These are phyloP conservation scores for Scaptomyza flava DNA, from an alignment of 2,888 invertebrate species.

Conservation along the genomic window DNA sequence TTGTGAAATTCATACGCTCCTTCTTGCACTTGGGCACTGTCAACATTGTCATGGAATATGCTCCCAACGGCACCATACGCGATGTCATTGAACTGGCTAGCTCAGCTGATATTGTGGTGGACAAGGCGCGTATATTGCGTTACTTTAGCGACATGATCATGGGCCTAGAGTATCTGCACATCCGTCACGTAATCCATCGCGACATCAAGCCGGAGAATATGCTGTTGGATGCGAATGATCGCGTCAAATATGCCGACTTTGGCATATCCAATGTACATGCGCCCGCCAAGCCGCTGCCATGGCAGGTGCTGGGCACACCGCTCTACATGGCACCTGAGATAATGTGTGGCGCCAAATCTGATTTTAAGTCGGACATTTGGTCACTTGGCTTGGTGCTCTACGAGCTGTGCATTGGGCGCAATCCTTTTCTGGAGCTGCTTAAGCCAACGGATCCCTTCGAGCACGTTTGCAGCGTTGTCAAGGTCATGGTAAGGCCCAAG, in stretches of 20 bases:
- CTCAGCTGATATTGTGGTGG: slow-evolving; percentile 36
- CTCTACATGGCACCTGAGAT: slow-evolving; percentile 91
- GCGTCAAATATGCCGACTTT: slow-evolving; percentile 90
- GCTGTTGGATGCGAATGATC: slow-evolving; percentile 87
- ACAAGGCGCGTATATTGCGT: slow-evolving; percentile 72
- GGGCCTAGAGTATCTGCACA: slow-evolving; percentile 83
- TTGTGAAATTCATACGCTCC: slow-evolving; percentile 80
- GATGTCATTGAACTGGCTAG: slow-evolving; percentile 59
- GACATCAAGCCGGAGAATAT: slow-evolving; percentile 92
- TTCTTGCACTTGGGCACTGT: slow-evolving; percentile 75
- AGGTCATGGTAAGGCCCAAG: slow-evolving; percentile 51
- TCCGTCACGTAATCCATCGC: slow-evolving; percentile 85
- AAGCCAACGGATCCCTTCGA: slow-evolving; percentile 51
- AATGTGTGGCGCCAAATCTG: slow-evolving; percentile 87
- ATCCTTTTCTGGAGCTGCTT: slow-evolving; percentile 67
- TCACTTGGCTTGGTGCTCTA: slow-evolving; percentile 90
- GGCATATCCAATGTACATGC: slow-evolving; percentile 85
- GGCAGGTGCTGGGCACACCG: slow-evolving; percentile 86
- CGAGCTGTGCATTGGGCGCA: slow-evolving; percentile 85
- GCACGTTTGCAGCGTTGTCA: slow-evolving; percentile 60
- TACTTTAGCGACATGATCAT: slow-evolving; percentile 84
- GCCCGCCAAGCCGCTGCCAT: slow-evolving; percentile 56
- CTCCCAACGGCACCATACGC: slow-evolving; percentile 80
- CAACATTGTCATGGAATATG: slow-evolving; percentile 83
- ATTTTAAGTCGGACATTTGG: slow-evolving; percentile 90